These are phyloP conservation scores for Diplodus sargus DNA, from an alignment of 2,797 vertebrate species.

Conservation along the genomic window DNA sequence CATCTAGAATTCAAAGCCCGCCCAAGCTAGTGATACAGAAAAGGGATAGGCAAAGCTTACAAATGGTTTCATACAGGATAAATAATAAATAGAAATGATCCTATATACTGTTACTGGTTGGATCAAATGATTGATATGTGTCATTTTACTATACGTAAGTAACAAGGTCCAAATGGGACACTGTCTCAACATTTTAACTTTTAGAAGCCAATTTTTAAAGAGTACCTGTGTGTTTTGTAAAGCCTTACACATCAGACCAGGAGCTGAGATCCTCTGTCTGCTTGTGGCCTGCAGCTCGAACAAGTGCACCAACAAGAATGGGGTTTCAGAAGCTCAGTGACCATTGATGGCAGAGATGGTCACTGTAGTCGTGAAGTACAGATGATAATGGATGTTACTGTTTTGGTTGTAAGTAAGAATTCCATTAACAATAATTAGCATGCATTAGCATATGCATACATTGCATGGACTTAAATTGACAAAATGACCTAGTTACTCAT, in stretches of 20 bases:
- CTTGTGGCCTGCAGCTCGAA: not conserved
- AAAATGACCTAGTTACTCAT: not conserved
- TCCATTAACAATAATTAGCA: not conserved
- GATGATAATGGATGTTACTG: not conserved
- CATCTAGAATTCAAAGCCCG: not conserved
- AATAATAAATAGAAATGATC: conserved; percentile 3
- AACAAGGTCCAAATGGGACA: not conserved
- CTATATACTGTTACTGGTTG: not conserved
- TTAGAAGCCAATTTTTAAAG: not conserved
- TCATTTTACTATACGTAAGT: not conserved
- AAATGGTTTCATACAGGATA: not conserved
- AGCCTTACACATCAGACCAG: not conserved
- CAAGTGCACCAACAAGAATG: not conserved
- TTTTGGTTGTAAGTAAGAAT: not conserved
- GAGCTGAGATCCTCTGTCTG: conserved; percentile 11
- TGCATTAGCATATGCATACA: not conserved
- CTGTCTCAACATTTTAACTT: not conserved
- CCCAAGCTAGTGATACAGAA: not conserved
- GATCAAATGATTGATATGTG: conserved; percentile 6
- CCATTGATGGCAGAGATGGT: not conserved
- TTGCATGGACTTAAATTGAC: not conserved
- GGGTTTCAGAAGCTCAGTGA: not conserved
- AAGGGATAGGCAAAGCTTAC: not conserved
- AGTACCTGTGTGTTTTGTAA: not conserved
- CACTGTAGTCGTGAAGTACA: not conserved